Base-by-base conservation (phyloP, 2,797 vertebrate species). In the Tenualosa ilisha region DNA sequence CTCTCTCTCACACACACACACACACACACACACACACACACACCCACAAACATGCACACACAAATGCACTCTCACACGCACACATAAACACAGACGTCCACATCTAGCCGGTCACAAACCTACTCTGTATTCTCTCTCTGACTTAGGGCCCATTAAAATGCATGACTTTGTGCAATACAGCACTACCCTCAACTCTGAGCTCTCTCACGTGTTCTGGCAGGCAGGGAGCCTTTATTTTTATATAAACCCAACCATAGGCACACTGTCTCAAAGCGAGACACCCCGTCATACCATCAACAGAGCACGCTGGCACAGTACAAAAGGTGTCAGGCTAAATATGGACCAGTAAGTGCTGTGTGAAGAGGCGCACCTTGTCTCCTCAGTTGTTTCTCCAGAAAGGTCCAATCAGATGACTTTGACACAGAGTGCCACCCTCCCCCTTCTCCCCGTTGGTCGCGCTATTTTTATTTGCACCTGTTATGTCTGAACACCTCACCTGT, bases 401-500 rank as follows among this genome's bases (percentile, higher is more conserved):
- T 43, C 72, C 40, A 22, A 79, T 79, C 72, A 79, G 72, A 79
- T 43, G 68, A 43, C 68, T 75, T 75, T 17, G 37, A 75, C 31
- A 15, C 31, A 13, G 31, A 15, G 65, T 13, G 6, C 24, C 5
- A 51, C 50, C 50, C 50, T 6, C 50, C 50, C 50, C 50, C 50
- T 2, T 12, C 46, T 31, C 46, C 46, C 20, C 22, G 20, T 22
- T 22, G 17, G 3, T 56, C 3, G 37, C 72, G 7, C 72, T 79
- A 46, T 79, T 79, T 79, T 79, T 79, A 79, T 43, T 43, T 43
- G 37, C 40, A 79, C 72, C 72, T 79, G 37, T 79, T 79, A 46
- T 15, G 72, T 37, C 72, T 79, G 72, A 46, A 5, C 3, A 24
- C 72, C 6, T 43, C 40, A 79, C 72, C 72, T 79, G 72, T 79